Percentiles rank a stretch among this genome's conserved stretches.
Evolutionary conservation across 2,797 vertebrate species (phyloP).

Genomic region (Malurus splendens): DNA sequence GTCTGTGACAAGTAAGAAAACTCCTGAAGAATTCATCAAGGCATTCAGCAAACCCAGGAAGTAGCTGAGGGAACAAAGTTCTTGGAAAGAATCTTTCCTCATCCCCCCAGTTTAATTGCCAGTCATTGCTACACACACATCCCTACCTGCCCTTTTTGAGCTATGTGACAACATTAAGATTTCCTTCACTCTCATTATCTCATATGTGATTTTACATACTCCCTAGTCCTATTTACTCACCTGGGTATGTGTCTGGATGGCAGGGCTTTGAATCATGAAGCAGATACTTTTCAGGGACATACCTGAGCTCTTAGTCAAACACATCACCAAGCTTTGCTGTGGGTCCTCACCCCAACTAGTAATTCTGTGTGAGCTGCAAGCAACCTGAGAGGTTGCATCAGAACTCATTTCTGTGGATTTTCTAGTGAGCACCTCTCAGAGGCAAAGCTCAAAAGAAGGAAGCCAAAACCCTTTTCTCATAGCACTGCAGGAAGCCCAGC

Average conservation of each 20-base stretch:
- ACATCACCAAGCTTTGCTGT: not conserved
- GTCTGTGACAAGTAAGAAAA: not conserved
- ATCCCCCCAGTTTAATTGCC: not conserved
- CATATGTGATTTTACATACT: not conserved
- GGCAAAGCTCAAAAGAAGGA: not conserved
- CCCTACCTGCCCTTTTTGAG: not conserved
- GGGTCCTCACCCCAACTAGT: not conserved
- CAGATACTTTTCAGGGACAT: not conserved
- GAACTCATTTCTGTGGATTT: not conserved
- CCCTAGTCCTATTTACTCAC: not conserved
- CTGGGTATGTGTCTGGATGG: not conserved
- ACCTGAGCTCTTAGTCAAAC: not conserved
- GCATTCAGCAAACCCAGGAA: not conserved
- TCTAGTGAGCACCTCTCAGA: not conserved
- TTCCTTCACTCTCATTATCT: not conserved
- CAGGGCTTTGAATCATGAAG: not conserved
- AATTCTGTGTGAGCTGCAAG: not conserved
- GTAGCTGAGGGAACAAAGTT: not conserved
- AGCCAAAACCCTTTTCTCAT: not conserved
- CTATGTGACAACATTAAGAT: not conserved
- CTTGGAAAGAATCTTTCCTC: accelerated
- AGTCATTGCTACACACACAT: not conserved
- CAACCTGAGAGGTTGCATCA: not conserved
- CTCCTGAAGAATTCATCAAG: not conserved
- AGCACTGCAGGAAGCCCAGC: not conserved